Evolutionary conservation across 2,113 vertebrate genomes (phyloP).

Genomic region (Nerophis lumbriciformis): DNA sequence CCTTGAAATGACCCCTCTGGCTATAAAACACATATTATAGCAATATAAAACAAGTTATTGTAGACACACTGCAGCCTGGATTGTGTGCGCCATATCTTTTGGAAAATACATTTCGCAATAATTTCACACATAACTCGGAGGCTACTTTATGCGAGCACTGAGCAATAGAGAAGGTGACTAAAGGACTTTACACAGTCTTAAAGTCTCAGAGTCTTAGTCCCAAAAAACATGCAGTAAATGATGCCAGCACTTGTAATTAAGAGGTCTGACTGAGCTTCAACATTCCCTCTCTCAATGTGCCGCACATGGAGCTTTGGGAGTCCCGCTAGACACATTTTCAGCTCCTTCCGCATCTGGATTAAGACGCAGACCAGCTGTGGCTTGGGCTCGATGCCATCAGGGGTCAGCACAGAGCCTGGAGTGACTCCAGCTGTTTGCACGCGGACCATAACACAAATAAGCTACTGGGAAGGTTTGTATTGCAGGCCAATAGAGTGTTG

Average conservation of each 20-base stretch:
- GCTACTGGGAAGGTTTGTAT: constrained; percentile 34
- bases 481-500: constrained; percentile 31
- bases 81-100: constrained; percentile 20
- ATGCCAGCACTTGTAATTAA: constrained; percentile 20
- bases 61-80: constrained; percentile 30
- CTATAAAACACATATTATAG: constrained; percentile 10
- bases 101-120: constrained; percentile 37
- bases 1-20: constrained; percentile 15
- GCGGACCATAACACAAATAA: constrained; percentile 40
- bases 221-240: neutral
- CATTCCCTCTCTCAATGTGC: constrained; percentile 13
- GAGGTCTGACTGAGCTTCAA: constrained; percentile 7
- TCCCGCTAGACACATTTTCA: constrained; percentile 9
- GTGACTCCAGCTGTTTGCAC: constrained; percentile 47
- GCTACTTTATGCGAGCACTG: constrained; percentile 18
- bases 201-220: neutral
- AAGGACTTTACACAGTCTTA: constrained; percentile 10
- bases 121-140: constrained; percentile 16
- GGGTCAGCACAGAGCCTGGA: constrained; percentile 49
- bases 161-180: constrained; percentile 15
- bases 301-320: constrained; percentile 9
- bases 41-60: constrained; percentile 13
- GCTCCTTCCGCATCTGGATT: constrained; percentile 46
- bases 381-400: constrained; percentile 37
- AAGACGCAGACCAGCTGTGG: constrained; percentile 45